Evolutionary conservation across 2,113 vertebrate species (phyloP).

Genomic region (Abramis brama): DNA sequence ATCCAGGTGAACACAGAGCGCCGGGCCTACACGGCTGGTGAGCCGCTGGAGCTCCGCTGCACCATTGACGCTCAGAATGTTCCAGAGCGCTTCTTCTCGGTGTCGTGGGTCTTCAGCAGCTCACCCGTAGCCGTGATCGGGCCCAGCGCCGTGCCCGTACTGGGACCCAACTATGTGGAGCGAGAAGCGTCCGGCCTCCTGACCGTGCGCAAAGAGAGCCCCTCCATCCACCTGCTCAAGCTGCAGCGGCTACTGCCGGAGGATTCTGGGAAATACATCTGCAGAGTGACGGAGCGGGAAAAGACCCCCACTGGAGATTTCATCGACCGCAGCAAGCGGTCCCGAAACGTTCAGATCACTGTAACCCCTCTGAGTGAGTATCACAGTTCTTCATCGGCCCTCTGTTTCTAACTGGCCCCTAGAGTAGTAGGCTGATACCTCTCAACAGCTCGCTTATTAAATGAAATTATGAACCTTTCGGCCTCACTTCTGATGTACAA

Average conservation of each 20-base stretch:
- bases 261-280: slow-evolving; percentile 96
- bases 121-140: slow-evolving; percentile 93
- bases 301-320: slow-evolving; percentile 91
- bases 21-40: slow-evolving; percentile 89
- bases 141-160: slow-evolving; percentile 87
- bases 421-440: slow-evolving; percentile 48
- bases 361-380: slow-evolving; percentile 93
- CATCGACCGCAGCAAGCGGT: slow-evolving; percentile 94
- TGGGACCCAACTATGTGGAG: slow-evolving; percentile 86
- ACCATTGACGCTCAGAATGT: slow-evolving; percentile 92
- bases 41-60: slow-evolving; percentile 91
- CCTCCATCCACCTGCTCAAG: slow-evolving; percentile 87
- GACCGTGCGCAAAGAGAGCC: slow-evolving; percentile 88
- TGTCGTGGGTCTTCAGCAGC: slow-evolving; percentile 99
- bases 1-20: slow-evolving; percentile 94
- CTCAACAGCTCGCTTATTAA: slow-evolving; percentile 10
- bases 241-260: slow-evolving; percentile 88
- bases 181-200: slow-evolving; percentile 88
- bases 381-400: slow-evolving; percentile 48
- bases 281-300: slow-evolving; percentile 92
- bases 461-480: neutral
- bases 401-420: slow-evolving; percentile 31
- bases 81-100: slow-evolving; percentile 92
- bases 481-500: slow-evolving; percentile 7
- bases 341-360: slow-evolving; percentile 92